phyloP scores from a whole-genome alignment of 1,140 invertebrate genomes.

The Zophobas morio region DNA sequence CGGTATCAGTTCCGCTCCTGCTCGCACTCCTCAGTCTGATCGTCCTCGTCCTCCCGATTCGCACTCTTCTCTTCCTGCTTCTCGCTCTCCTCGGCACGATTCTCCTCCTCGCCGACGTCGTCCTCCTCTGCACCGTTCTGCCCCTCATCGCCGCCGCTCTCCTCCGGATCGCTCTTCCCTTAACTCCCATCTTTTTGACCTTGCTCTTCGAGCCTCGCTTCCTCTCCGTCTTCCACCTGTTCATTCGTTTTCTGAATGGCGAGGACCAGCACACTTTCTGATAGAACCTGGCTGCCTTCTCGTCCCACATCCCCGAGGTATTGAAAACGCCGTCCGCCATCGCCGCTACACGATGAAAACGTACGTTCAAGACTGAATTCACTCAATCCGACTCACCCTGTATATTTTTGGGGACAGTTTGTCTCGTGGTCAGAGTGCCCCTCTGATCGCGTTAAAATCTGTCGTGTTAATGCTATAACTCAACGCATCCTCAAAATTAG shows the following conservation, averaged over 20 bases:
- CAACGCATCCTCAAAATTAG: not conserved
- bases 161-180: no score
- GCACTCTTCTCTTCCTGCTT: not conserved
- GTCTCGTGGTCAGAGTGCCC: no score
- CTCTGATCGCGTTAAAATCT: no score
- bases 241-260: not conserved
- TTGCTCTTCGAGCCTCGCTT: no score
- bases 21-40: not conserved
- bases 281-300: not conserved
- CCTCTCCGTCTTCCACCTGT: not conserved
- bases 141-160: no score
- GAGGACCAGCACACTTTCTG: constrained; percentile 13
- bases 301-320: constrained; percentile 2
- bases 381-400: no score
- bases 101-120: no score
- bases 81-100: not conserved
- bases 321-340: not conserved
- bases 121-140: no score
- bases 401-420: no score
- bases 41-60: not conserved
- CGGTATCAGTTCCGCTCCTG: not conserved
- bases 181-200: not conserved
- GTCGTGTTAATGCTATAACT: no score
- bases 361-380: no score
- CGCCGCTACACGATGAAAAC: no score